These are phyloP conservation scores for Taphrorychus bicolor DNA, from an alignment of 2,888 invertebrate species.

Conservation along the genomic window DNA sequence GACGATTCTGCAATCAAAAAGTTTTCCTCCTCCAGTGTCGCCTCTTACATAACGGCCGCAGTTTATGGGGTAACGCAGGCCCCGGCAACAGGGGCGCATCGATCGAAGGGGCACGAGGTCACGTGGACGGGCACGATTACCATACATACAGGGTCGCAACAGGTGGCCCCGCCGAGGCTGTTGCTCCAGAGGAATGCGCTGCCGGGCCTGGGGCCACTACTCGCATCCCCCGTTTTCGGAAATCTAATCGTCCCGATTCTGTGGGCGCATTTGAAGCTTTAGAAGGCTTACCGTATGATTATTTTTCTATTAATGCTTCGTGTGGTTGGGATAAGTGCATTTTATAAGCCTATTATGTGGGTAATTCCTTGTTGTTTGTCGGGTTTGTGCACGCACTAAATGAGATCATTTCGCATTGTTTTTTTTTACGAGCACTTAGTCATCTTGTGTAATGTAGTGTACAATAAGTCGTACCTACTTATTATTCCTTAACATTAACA, in stretches of 20 bases:
- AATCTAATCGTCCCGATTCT: too few species aligned
- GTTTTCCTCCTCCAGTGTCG: neutral
- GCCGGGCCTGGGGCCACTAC: neutral
- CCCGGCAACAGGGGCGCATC: constrained; percentile 28
- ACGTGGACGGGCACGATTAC: constrained; percentile 33
- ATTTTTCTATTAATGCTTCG: neutral
- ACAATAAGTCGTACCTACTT: constrained; percentile 30
- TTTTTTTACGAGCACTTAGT: constrained; percentile 30
- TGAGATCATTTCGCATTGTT: constrained; percentile 21
- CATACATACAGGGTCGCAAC: constrained; percentile 34
- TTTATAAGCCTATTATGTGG: neutral
- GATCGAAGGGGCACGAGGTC: constrained; percentile 33
- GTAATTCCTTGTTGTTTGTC: neutral
- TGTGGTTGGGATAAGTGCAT: neutral
- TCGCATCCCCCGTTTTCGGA: neutral
- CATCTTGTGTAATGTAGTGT: constrained; percentile 30
- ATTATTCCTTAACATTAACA: constrained; percentile 18
- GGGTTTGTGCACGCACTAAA: neutral
- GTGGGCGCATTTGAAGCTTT: neutral
- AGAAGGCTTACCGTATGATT: neutral
- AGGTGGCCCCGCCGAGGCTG: constrained; percentile 25
- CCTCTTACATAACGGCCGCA: constrained; percentile 9
- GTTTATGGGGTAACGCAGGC: constrained; percentile 9
- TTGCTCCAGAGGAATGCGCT: constrained; percentile 23
- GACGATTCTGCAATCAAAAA: neutral